A percentile compares a stretch with the other conserved stretches of the same genome.
Evolutionary conservation across 1,140 invertebrate genomes (phyloP).

Genomic region (Drosophila miranda): DNA sequence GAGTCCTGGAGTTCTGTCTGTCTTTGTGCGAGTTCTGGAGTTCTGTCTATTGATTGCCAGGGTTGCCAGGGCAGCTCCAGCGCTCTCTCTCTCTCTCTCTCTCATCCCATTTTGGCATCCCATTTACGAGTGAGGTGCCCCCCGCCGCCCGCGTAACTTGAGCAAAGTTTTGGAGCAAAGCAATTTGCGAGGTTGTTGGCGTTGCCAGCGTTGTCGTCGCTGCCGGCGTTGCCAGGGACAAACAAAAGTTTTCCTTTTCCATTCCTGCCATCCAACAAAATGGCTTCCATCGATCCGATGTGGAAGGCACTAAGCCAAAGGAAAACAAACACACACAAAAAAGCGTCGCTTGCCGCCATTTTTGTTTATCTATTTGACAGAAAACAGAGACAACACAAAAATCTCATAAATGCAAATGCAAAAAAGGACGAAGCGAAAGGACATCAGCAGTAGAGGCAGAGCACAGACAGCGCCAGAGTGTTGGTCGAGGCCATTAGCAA

Average conservation of each 20-base stretch:
- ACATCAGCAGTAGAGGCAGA: neutral
- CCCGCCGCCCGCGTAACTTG: slow-evolving; percentile 46
- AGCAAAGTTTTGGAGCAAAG: slow-evolving; percentile 64
- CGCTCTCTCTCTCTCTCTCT: slow-evolving; percentile 2
- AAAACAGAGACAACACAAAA: slow-evolving; percentile 29
- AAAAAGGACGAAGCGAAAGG: neutral
- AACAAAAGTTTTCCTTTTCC: slow-evolving; percentile 31
- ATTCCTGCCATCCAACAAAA: slow-evolving; percentile 41
- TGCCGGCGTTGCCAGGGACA: slow-evolving; percentile 51
- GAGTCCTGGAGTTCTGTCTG: neutral
- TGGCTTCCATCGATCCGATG: slow-evolving; percentile 66
- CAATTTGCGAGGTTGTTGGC: slow-evolving; percentile 65
- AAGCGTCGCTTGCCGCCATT: slow-evolving; percentile 58
- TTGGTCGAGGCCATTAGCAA: slow-evolving; percentile 72
- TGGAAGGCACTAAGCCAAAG: slow-evolving; percentile 38
- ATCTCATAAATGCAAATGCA: slow-evolving; percentile 77
- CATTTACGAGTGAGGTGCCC: neutral
- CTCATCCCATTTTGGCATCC: neutral
- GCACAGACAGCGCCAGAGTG: slow-evolving; percentile 10
- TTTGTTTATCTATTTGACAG: slow-evolving; percentile 69
- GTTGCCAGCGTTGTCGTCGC: no score
- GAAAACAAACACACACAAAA: slow-evolving; percentile 21
- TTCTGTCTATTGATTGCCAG: slow-evolving; percentile 16
- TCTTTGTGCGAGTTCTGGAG: slow-evolving; percentile 2
- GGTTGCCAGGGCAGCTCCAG: slow-evolving; percentile 18